A percentile compares a stretch with the other conserved stretches of the same genome.
phyloP scores from a whole-genome alignment of 2,797 vertebrate species.

The Orestias chungarensis region DNA sequence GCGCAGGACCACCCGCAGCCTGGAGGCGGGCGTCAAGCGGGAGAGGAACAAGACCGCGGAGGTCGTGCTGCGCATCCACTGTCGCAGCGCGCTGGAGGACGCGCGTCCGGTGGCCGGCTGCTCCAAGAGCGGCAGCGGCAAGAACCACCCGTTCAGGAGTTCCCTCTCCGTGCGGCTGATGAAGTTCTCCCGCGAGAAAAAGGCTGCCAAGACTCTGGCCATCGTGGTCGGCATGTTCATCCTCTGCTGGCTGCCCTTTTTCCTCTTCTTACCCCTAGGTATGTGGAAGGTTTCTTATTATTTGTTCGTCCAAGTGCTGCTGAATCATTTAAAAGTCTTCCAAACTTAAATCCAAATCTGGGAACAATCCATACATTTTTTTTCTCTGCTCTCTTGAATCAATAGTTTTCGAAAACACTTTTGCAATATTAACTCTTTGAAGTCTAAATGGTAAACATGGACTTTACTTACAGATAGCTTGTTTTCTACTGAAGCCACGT shows the following conservation, averaged over 20 bases:
- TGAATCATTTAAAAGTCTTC: background rate
- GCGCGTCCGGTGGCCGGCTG: conserved; percentile 66
- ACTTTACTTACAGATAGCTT: too few relatives aligned
- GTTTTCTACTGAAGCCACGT: too few relatives aligned
- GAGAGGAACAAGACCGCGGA: conserved; percentile 93
- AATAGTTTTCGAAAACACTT: background rate
- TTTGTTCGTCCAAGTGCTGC: background rate
- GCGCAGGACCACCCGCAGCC: conserved; percentile 90
- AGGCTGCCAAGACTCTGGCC: conserved; percentile 96
- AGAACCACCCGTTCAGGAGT: conserved; percentile 90
- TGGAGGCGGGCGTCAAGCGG: conserved; percentile 95
- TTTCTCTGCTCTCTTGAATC: background rate
- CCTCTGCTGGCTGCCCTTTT: conserved; percentile 98
- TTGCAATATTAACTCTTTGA: too few relatives aligned
- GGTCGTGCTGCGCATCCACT: conserved; percentile 94
- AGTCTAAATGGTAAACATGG: too few relatives aligned
- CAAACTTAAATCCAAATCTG: background rate
- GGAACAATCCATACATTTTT: background rate
- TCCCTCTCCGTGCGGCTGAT: conserved; percentile 94
- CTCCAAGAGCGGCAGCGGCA: conserved; percentile 82
- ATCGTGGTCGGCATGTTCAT: conserved; percentile 99
- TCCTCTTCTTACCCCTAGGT: conserved; percentile 96
- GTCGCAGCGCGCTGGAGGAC: conserved; percentile 86
- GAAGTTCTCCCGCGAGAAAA: conserved; percentile 98
- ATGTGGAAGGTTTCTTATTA: conserved; percentile 53